These are phyloP conservation scores for Acrobasis consociella DNA, from an alignment of 2,888 invertebrate species.

Conservation along the genomic window DNA sequence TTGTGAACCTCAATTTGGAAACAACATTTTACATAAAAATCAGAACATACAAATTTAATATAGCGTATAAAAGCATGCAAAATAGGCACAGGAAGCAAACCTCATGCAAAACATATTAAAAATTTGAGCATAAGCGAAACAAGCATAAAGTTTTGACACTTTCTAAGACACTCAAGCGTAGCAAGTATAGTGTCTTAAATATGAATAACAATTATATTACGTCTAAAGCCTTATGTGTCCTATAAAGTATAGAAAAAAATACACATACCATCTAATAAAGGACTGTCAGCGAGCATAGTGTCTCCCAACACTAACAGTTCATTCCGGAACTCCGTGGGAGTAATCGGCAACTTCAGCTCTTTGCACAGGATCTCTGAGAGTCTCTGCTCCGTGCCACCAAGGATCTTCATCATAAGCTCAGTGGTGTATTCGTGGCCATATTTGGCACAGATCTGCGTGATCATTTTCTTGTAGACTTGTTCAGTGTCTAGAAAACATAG, in stretches of 20 bases:
- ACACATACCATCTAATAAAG: slow-evolving; percentile 86
- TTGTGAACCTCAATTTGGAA: background rate
- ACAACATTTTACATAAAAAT: too few relatives aligned
- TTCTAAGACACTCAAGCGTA: too few relatives aligned
- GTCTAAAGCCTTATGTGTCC: background rate
- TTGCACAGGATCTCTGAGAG: slow-evolving; percentile 86
- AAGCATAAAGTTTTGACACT: too few relatives aligned
- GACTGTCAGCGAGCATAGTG: slow-evolving; percentile 83
- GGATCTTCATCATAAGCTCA: slow-evolving; percentile 89
- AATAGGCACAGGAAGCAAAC: too few relatives aligned
- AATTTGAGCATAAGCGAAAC: too few relatives aligned
- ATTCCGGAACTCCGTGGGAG: slow-evolving; percentile 85
- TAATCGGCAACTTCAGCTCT: slow-evolving; percentile 86
- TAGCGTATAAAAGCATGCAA: too few relatives aligned
- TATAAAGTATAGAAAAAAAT: background rate
- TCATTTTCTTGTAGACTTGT: slow-evolving; percentile 88
- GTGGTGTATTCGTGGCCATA: slow-evolving; percentile 91
- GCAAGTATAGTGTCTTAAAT: too few relatives aligned
- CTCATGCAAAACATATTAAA: too few relatives aligned
- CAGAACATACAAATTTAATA: too few relatives aligned
- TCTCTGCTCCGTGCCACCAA: slow-evolving; percentile 88
- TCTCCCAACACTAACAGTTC: slow-evolving; percentile 83
- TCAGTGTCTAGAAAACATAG: slow-evolving; percentile 88
- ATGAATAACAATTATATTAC: too few relatives aligned
- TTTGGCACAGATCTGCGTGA: slow-evolving; percentile 85